These are phyloP conservation scores for Coelopa frigida DNA, from an alignment of 1,140 invertebrate genomes.

Conservation along the genomic window DNA sequence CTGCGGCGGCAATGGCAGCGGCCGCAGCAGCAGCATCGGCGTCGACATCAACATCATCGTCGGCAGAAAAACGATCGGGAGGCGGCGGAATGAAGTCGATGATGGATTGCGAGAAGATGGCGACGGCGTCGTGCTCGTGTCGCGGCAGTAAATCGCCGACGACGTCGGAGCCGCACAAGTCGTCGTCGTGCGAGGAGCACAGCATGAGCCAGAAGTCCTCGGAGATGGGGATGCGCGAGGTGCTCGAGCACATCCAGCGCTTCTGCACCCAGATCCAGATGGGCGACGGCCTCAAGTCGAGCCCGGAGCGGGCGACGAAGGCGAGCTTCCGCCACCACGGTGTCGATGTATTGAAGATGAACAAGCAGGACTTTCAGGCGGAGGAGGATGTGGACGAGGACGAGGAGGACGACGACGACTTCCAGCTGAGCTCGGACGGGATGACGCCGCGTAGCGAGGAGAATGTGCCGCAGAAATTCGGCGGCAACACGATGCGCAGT, in stretches of 20 bases:
- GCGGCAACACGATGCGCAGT: slow-evolving; percentile 9
- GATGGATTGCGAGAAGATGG: neutral
- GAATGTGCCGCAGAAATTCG: slow-evolving; percentile 14
- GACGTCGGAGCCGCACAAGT: slow-evolving; percentile 11
- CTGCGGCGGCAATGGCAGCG: neutral
- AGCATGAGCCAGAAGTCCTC: slow-evolving; percentile 29
- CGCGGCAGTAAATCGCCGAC: slow-evolving; percentile 13
- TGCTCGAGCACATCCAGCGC: slow-evolving; percentile 32
- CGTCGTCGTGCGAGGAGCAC: slow-evolving; percentile 17
- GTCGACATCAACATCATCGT: neutral
- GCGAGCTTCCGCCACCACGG: neutral
- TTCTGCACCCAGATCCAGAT: slow-evolving; percentile 25
- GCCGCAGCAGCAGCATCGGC: neutral
- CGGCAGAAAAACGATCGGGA: neutral
- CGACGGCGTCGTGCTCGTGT: slow-evolving; percentile 18
- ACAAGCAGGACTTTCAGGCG: slow-evolving; percentile 2
- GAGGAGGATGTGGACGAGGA: slow-evolving; percentile 1
- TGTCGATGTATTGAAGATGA: slow-evolving; percentile 9
- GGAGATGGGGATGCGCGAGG: slow-evolving; percentile 23
- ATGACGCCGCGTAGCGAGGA: slow-evolving; percentile 28
- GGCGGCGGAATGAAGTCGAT: neutral
- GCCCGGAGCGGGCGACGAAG: neutral
- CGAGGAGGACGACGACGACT: slow-evolving; percentile 21
- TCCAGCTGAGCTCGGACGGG: slow-evolving; percentile 29
- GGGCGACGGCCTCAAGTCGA: slow-evolving; percentile 13